phyloP scores from a whole-genome alignment of 2,797 vertebrate species.

The Gymnocypris eckloni region DNA sequence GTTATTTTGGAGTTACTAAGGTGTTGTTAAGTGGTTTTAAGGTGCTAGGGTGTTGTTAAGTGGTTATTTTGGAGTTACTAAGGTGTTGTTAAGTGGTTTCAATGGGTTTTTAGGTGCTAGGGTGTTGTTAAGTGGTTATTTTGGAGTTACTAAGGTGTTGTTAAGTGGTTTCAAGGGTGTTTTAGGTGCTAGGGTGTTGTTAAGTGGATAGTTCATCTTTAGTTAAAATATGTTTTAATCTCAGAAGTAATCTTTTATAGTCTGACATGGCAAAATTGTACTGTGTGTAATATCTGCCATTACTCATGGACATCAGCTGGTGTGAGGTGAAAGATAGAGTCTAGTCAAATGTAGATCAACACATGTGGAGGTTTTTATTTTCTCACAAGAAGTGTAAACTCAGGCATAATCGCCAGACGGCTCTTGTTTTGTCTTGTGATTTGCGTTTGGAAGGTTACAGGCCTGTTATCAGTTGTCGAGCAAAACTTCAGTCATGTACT shows the following conservation, averaged over 20 bases:
- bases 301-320: neutral
- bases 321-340: neutral
- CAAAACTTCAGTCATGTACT: slow-evolving; percentile 6
- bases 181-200: neutral
- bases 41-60: too few relatives aligned
- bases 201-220: neutral
- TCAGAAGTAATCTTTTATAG: neutral
- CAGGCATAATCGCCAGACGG: neutral
- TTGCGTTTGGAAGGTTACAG: neutral
- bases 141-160: too few relatives aligned
- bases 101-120: neutral
- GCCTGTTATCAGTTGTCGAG: slow-evolving; percentile 15
- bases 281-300: neutral
- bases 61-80: too few relatives aligned
- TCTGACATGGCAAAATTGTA: neutral
- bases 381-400: neutral
- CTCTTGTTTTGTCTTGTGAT: neutral
- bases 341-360: neutral
- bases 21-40: too few relatives aligned
- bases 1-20: too few relatives aligned
- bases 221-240: neutral
- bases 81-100: too few relatives aligned
- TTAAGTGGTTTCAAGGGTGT: too few relatives aligned
- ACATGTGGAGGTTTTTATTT: neutral
- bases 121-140: neutral